Conservation (phyloP, 2,797 vertebrate species). For the Epinephelus awoara region DNA sequence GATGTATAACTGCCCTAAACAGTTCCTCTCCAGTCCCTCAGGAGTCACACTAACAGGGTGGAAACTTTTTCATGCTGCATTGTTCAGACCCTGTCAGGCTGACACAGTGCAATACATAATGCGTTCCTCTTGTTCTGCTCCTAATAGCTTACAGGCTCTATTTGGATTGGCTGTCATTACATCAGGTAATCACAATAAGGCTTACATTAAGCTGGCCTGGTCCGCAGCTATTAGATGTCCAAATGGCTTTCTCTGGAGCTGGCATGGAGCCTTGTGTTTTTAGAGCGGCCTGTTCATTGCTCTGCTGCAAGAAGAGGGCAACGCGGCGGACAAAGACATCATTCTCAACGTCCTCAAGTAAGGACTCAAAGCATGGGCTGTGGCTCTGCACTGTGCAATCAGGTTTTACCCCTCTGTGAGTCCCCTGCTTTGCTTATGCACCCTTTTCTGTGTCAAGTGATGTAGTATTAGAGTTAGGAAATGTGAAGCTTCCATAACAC, state of each 20-base stretch:
- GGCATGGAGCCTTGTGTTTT: slow-evolving; percentile 67
- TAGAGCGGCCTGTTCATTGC: slow-evolving; percentile 52
- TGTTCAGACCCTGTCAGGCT: slow-evolving; percentile 65
- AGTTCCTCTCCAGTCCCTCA: slow-evolving; percentile 51
- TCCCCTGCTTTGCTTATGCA: background rate
- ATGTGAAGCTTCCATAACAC: slow-evolving; percentile 2
- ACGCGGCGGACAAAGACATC: slow-evolving; percentile 68
- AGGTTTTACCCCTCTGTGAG: slow-evolving; percentile 8
- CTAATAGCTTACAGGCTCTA: slow-evolving; percentile 84
- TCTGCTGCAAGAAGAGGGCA: slow-evolving; percentile 40
- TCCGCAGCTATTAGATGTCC: slow-evolving; percentile 76
- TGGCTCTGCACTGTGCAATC: background rate
- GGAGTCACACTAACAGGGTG: slow-evolving; percentile 57
- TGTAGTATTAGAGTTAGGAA: background rate
- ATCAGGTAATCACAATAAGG: slow-evolving; percentile 83
- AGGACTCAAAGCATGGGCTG: slow-evolving; percentile 21
- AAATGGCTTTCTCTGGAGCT: slow-evolving; percentile 73
- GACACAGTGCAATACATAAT: slow-evolving; percentile 70
- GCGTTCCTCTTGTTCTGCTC: slow-evolving; percentile 69
- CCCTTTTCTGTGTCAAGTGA: slow-evolving; percentile 14
- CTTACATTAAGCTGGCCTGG: slow-evolving; percentile 76
- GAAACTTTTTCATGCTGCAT: slow-evolving; percentile 65
- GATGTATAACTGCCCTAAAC: slow-evolving; percentile 54
- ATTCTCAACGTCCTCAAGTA: slow-evolving; percentile 51
- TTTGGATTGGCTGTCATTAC: slow-evolving; percentile 86